Base-by-base conservation (phyloP, 2,113 vertebrate species). In the Mungos mungo region DNA sequence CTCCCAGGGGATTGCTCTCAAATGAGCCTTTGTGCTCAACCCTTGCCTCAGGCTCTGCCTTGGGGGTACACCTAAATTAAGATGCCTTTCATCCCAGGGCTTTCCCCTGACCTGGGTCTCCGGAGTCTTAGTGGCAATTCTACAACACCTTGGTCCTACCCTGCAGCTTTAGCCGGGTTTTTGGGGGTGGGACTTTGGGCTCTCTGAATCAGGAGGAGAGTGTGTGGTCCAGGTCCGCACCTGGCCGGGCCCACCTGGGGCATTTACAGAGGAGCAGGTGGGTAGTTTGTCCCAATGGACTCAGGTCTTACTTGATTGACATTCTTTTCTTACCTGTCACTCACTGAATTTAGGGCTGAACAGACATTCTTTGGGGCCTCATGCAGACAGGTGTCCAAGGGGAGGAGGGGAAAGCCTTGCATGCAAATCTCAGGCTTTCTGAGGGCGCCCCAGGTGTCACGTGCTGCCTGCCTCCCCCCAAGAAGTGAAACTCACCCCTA, bases 111-210 rank as follows among this genome's bases (percentile, higher is more conserved):
- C 12, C 23, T 0, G 3, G 18, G 7, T 10, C 63, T 38, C 35
- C 14, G 10, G 29, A 50, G 27, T 66, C 23, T 45, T 2, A 11
- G 69, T 7, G 45, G 7, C 31, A 12, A 41, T 4, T 23, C 1
- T 13, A 0, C 38, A 23, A 8, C 8, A 6, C 11, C 45, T 23
- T 35, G 0, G 0, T 18, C 1, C 47, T 1, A 0, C 11, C 13
- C 2, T 7, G 23, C 4, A 38, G 47, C 0, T 23, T 11, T 11
- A 1, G 0, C 33, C 41, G 29, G 33, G 65, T 27, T 79, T 16
- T 35, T 35, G 13, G 7, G 41, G 3, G 27, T 79, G 29, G 35
- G 21, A 45, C 35, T 27, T 15, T 7, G 38, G 52, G n/a, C 29
- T 68, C 50, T 76, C 10, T 72, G 38, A 25, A 35, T n/a, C 38